These are phyloP conservation scores for Ectobius pallidus DNA, from an alignment of 2,888 invertebrate species.

Conservation along the genomic window DNA sequence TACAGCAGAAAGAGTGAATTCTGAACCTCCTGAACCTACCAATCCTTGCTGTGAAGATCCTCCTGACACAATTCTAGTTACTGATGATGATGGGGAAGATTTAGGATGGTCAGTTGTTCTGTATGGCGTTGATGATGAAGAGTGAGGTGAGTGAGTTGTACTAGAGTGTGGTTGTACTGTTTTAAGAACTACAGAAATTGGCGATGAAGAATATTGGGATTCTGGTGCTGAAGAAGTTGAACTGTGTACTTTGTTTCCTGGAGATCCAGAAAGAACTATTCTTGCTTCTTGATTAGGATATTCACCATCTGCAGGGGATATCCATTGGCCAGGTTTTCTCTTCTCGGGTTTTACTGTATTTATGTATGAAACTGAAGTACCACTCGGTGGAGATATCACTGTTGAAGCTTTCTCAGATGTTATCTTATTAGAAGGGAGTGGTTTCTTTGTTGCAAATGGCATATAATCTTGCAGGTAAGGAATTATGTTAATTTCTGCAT, in stretches of 20 bases:
- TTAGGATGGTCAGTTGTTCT: slow-evolving; percentile 38
- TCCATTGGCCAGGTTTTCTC: slow-evolving; percentile 13
- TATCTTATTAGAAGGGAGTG: slow-evolving; percentile 42
- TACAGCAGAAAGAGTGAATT: slow-evolving; percentile 55
- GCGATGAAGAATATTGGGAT: slow-evolving; percentile 15
- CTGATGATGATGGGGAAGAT: slow-evolving; percentile 44
- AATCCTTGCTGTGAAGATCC: slow-evolving; percentile 23
- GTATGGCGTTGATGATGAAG: slow-evolving; percentile 25
- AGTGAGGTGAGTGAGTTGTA: slow-evolving; percentile 2
- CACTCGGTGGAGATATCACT: not conserved
- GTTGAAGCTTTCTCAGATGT: slow-evolving; percentile 48
- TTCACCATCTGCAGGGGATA: not conserved
- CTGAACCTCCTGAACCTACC: slow-evolving; percentile 47
- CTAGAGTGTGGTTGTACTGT: slow-evolving; percentile 27
- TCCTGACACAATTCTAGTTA: not conserved
- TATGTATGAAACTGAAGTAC: not conserved
- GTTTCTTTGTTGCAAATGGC: slow-evolving; percentile 53
- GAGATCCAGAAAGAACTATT: slow-evolving; percentile 21
- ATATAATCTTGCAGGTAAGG: slow-evolving; percentile 58
- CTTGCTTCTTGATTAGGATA: slow-evolving; percentile 28
- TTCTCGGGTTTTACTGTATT: slow-evolving; percentile 34
- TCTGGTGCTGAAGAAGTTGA: not conserved
- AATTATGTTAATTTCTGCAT: slow-evolving; percentile 54
- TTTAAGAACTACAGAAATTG: slow-evolving; percentile 39
- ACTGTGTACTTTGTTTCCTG: not conserved